phyloP scores from a whole-genome alignment of 2,888 invertebrate species.

The Octonoba sinensis region DNA sequence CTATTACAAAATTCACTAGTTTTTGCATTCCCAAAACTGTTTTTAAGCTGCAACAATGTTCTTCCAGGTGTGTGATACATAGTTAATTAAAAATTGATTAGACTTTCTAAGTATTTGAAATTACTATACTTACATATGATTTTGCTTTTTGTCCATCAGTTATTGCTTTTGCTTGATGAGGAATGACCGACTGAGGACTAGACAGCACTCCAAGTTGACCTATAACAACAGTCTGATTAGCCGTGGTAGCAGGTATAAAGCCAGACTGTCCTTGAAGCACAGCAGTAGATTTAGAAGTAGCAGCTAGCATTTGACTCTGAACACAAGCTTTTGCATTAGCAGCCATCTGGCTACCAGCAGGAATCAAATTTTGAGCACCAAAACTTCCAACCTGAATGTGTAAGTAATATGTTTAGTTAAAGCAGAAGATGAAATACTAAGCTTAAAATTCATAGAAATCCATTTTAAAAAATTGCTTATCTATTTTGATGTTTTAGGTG shows the following conservation, averaged over 20 bases:
- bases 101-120: too few species aligned
- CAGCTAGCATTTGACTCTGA: slow-evolving; percentile 83
- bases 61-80: too few species aligned
- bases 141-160: slow-evolving; percentile 66
- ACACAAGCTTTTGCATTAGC: slow-evolving; percentile 85
- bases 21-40: too few species aligned
- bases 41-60: too few species aligned
- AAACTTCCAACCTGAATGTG: slow-evolving; percentile 46
- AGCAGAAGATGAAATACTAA: background rate
- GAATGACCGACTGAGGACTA: slow-evolving; percentile 71
- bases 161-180: slow-evolving; percentile 74
- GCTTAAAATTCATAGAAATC: background rate
- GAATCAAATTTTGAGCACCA: slow-evolving; percentile 48
- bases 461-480: background rate
- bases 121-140: slow-evolving; percentile 65
- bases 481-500: background rate
- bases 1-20: too few species aligned
- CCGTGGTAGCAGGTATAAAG: slow-evolving; percentile 72
- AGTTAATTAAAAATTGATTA: too few species aligned
- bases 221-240: slow-evolving; percentile 71
- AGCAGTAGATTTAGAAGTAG: slow-evolving; percentile 79
- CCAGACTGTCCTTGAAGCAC: slow-evolving; percentile 79
- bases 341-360: slow-evolving; percentile 77
- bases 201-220: slow-evolving; percentile 79
- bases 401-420: background rate